Evolutionary conservation across 2,797 vertebrate species (phyloP), one percentile per base, ranked within the genome.

Genomic region (Echeneis naucrates): DNA sequence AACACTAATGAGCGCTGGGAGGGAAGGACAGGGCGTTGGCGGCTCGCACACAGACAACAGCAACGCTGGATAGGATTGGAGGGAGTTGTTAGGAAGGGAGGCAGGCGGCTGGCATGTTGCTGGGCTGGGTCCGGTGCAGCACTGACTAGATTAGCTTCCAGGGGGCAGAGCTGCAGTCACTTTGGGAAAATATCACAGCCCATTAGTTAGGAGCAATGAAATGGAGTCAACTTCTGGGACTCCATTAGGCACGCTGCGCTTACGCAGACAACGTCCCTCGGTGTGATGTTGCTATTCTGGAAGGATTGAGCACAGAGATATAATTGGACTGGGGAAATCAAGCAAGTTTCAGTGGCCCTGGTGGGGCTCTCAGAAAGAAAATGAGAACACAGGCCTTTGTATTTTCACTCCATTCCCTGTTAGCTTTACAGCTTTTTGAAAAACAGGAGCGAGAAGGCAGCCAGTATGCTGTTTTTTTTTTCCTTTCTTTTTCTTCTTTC

Each of bases 271-370:
- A 68, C 83, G 87, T 96, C 96, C 96, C 96, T 94, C 69, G 94
- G 94, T 95, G 92, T 94, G 89, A 89, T 79, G 84, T 89, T 89
- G 92, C 95, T 95, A 93, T 95, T 94, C 95, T 94, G 92, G 90
- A 96, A 94, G 95, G 94, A 95, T 94, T 92, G 93, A 94, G 93
- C 92, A 91, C 94, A 92, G 91, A 93, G 93, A 95, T 96, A 95
- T 98, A 98, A 98, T 97, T 98, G 96, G 97, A 89, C 95, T 94
- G 95, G 97, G 97, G 96, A 98, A 97, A 97, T 97, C 96, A 97
- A 89, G 93, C 88, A 94, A 95, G 95, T 95, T 98, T 94, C 96
- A 93, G 92, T 81, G 89, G 95, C 96, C 94, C 94, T 95, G 90
- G 48, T 92, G 90, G 93, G 93, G 94, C 91, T 94, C 94, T 95